These are phyloP conservation scores for Melanargia galathea DNA, from an alignment of 2,888 invertebrate species.

Conservation along the genomic window DNA sequence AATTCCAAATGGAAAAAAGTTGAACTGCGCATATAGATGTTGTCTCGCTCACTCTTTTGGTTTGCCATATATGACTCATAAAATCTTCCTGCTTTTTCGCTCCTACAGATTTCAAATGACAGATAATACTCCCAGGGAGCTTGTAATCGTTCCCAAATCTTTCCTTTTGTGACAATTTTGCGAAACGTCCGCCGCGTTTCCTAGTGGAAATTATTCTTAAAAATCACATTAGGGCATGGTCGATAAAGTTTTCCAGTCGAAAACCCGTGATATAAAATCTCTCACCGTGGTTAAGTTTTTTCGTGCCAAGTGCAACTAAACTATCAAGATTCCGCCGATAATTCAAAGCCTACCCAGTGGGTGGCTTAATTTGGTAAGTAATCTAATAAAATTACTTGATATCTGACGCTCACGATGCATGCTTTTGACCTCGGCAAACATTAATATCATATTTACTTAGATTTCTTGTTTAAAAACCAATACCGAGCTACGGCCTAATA, in stretches of 20 bases:
- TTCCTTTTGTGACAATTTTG: conserved; percentile 75
- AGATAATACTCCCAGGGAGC: conserved; percentile 36
- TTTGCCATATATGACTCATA: neutral
- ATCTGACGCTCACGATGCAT: conserved; percentile 18
- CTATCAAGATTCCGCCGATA: conserved; percentile 92
- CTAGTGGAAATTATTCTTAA: conserved; percentile 58
- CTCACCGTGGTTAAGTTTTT: conserved; percentile 77
- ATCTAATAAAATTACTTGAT: conserved; percentile 27
- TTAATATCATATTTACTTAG: conserved; percentile 14
- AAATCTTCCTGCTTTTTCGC: neutral
- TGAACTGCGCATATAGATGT: conserved; percentile 23
- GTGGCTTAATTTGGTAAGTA: conserved; percentile 88
- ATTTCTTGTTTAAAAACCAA: neutral
- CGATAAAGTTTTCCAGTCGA: conserved; percentile 71
- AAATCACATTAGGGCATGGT: conserved; percentile 78
- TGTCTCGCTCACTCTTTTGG: neutral
- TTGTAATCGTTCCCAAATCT: conserved; percentile 40
- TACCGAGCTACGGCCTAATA: conserved; percentile 19
- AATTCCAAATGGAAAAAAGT: conserved; percentile 24
- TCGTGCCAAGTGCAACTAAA: conserved; percentile 83
- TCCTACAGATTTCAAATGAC: conserved; percentile 5
- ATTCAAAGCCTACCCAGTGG: conserved; percentile 90
- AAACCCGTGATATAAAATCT: conserved; percentile 72
- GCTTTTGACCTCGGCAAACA: conserved; percentile 25
- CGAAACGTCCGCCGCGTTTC: conserved; percentile 68